These are phyloP conservation scores for Platalea minor DNA, from an alignment of 2,797 vertebrate species.

Conservation along the genomic window DNA sequence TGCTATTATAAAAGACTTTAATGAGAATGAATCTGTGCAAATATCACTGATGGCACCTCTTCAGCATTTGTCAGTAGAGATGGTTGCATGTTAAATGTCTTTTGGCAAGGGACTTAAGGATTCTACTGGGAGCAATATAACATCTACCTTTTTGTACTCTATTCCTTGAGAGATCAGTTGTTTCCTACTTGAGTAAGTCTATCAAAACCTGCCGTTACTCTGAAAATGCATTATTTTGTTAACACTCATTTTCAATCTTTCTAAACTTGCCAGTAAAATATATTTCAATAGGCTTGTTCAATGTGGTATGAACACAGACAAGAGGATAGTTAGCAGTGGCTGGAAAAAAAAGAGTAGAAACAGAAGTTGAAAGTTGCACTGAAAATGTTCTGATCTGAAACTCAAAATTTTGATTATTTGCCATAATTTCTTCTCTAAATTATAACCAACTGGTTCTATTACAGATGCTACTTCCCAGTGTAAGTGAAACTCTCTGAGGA, in stretches of 20 bases:
- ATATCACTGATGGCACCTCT: constrained; percentile 24
- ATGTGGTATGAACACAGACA: background rate
- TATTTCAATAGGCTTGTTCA: background rate
- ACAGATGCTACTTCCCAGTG: background rate
- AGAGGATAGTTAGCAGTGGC: background rate
- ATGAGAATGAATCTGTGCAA: constrained; percentile 52
- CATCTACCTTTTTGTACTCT: constrained; percentile 15
- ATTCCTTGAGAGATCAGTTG: constrained; percentile 1
- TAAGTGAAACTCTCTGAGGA: constrained; percentile 15
- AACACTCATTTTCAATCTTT: constrained; percentile 19
- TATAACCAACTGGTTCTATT: background rate
- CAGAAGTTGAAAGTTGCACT: background rate
- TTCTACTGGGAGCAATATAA: constrained; percentile 3
- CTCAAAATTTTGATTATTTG: background rate
- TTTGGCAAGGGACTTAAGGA: constrained; percentile 34
- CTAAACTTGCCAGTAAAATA: constrained; percentile 6
- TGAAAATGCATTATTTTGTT: background rate
- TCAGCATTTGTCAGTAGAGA: constrained; percentile 28
- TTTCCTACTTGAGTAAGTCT: constrained; percentile 18
- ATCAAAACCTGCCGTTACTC: background rate
- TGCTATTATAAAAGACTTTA: constrained; percentile 46
- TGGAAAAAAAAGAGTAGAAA: background rate
- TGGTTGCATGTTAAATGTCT: background rate
- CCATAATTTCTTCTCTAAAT: constrained; percentile 9
- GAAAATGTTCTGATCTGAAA: background rate